These are phyloP conservation scores for Chloroceryle aenea DNA, from an alignment of 2,113 vertebrate species.

Conservation along the genomic window DNA sequence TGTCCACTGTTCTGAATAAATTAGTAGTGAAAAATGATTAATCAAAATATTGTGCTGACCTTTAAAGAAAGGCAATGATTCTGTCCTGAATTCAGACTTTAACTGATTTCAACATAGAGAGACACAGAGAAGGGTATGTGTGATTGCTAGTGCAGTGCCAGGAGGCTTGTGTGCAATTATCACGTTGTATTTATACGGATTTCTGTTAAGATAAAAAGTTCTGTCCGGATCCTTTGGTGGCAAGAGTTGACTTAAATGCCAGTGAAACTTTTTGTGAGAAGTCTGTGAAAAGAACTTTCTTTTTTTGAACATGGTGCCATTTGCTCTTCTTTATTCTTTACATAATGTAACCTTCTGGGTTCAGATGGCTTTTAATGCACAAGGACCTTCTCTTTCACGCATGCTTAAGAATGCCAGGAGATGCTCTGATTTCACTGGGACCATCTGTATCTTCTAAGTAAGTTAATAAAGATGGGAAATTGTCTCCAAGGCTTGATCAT, in stretches of 20 bases:
- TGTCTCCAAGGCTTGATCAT: neutral
- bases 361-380: neutral
- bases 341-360: neutral
- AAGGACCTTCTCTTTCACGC: neutral
- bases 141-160: neutral
- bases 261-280: neutral
- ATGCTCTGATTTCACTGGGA: neutral
- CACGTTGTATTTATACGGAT: no score
- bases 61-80: neutral
- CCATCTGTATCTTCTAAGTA: neutral
- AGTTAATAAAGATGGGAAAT: neutral
- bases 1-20: neutral
- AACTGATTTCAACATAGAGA: neutral
- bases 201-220: neutral
- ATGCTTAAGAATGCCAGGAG: neutral
- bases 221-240: neutral
- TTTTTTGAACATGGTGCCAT: neutral
- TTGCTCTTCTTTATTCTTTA: neutral
- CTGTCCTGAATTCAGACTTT: neutral
- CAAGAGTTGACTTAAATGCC: neutral
- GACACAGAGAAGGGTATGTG: neutral
- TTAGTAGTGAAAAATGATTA: neutral
- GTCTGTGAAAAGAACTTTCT: neutral
- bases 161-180: neutral
- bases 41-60: neutral